Conservation (phyloP, 2,888 invertebrate species). For the Torymus auratus region DNA sequence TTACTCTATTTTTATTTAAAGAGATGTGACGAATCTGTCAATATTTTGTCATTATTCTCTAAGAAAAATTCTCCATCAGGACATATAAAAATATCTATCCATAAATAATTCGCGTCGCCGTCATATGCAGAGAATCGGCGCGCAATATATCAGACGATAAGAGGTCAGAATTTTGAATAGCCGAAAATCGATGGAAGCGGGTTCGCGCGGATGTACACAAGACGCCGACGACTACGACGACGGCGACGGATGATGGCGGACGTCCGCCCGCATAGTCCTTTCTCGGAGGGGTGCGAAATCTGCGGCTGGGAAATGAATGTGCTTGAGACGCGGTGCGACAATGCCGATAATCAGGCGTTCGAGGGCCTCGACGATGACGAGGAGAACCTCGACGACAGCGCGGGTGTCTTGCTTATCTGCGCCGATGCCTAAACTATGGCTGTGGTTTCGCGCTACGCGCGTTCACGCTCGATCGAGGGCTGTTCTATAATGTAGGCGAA, state of each 20-base stretch:
- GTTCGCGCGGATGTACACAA: too few species aligned
- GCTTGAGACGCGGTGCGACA: slow-evolving; percentile 66
- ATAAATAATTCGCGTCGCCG: too few species aligned
- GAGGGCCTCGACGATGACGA: slow-evolving; percentile 63
- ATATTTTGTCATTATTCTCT: too few species aligned
- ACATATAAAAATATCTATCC: too few species aligned
- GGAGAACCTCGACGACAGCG: slow-evolving; percentile 62
- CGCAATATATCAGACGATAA: slow-evolving; percentile 42
- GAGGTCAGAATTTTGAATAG: slow-evolving; percentile 46
- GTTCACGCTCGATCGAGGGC: too few species aligned
- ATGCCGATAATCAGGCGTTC: slow-evolving; percentile 73
- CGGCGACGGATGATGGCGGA: slow-evolving; percentile 52
- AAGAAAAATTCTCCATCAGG: too few species aligned
- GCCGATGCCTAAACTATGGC: background rate
- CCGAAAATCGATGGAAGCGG: slow-evolving; percentile 34
- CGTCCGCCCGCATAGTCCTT: slow-evolving; percentile 57
- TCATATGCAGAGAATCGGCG: too few species aligned
- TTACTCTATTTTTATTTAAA: too few species aligned
- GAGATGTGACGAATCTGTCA: too few species aligned
- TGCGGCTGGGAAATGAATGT: slow-evolving; percentile 44
- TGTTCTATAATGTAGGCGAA: too few species aligned
- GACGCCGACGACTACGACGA: slow-evolving; percentile 13
- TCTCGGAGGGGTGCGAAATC: background rate
- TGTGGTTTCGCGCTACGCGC: too few species aligned
- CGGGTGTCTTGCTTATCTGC: background rate